Conservation (phyloP, 2,113 vertebrate species). For the Zosterops hypoxanthus region DNA sequence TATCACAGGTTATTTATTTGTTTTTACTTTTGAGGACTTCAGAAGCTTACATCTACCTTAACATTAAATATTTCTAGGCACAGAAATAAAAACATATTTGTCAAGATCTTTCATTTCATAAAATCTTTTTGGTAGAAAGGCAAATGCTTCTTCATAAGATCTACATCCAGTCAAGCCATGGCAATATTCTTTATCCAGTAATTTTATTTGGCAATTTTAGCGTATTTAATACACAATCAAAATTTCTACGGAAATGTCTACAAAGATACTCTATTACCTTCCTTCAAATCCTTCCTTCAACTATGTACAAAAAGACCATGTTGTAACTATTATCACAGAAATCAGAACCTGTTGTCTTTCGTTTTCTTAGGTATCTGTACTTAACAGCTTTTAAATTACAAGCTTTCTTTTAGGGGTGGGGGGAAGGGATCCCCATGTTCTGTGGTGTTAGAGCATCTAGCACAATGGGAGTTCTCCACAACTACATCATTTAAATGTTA, state of each 20-base stretch:
- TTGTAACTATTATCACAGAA: not conserved
- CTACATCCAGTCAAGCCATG: not conserved
- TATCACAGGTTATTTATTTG: not conserved
- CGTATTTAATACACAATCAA: not conserved
- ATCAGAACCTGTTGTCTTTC: not conserved
- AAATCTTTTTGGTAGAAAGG: not conserved
- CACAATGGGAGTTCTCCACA: not conserved
- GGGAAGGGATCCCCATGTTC: not conserved
- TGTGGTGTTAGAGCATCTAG: not conserved
- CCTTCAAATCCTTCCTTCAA: not conserved
- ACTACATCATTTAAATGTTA: not conserved
- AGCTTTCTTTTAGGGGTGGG: not conserved
- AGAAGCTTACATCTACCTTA: not conserved
- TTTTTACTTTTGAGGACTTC: not conserved
- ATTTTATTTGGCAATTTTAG: not conserved
- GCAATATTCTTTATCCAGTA: not conserved
- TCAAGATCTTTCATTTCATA: not conserved
- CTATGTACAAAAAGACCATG: not conserved
- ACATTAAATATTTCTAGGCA: not conserved
- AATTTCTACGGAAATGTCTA: not conserved
- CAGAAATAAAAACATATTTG: no score
- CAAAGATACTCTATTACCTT: not conserved
- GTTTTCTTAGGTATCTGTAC: not conserved
- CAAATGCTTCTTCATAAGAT: not conserved
- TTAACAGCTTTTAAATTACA: not conserved